Evolutionary conservation across 1,140 invertebrate species (phyloP), one percentile per base, ranked within the genome.

Genomic region (Hestina assimilis): DNA sequence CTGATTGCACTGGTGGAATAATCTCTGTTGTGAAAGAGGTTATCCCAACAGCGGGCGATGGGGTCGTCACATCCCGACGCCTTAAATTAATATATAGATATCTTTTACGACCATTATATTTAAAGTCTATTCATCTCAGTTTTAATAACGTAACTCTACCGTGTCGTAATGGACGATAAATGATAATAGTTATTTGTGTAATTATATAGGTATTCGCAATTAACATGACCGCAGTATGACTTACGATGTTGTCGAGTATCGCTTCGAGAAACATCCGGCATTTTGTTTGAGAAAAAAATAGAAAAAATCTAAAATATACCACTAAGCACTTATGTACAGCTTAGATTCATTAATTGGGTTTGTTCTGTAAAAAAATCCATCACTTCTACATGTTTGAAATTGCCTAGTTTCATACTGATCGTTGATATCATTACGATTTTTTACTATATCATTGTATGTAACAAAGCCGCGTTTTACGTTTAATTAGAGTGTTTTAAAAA

Each of bases 151-250:
- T 28, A 55, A 62, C 15, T 43, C 51, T 52, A 59, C 33, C 70
- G 57, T 67, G 59, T 29, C 51, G 65, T 64, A 53, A 62, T 63
- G 64, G 43, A 38, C 54, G 48, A n/a, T 50, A 40, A 61, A 48
- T 53, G 59, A 61, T 64, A 57, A 57, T 58, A 41, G 40, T 54
- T 59, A 59, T 40, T 58, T 66, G 53, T 56, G 61, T 62, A 75
- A 77, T 79, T 77, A 72, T 59, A 67, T 62, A 70, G 55, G 54
- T 72, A 73, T 76, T 63, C 56, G 69, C 66, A 69, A 77, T 79
- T 72, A 79, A 63, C 57, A 66, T 31, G 45, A 23, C 40, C 23
- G 38, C 38, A 42, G 60, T 53, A 60, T 54, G 57, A 59, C 58
- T 29, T 52, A 33, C 42, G 23, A 47, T 31, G 17, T 12, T 29